Percentiles rank a stretch among this genome's conserved stretches.
Evolutionary conservation across 2,888 invertebrate genomes (phyloP).

Genomic region (Phortica magna): DNA sequence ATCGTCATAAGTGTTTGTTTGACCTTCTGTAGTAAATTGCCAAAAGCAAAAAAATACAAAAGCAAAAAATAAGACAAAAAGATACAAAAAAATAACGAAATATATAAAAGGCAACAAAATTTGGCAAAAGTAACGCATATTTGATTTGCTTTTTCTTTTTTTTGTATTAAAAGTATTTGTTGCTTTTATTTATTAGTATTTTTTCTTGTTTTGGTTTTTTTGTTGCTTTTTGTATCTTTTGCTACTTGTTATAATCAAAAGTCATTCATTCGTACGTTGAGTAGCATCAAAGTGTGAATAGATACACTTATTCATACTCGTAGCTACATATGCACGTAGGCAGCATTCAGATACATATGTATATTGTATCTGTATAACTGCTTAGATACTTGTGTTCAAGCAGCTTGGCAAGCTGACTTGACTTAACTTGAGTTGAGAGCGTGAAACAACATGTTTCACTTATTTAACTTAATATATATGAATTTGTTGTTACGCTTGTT

Average conservation of each 20-base stretch:
- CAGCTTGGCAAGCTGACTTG: constrained; percentile 44
- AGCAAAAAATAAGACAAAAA: too few relatives aligned
- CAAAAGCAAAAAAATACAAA: too few relatives aligned
- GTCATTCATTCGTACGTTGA: not conserved
- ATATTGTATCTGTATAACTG: constrained; percentile 55
- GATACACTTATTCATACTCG: too few relatives aligned
- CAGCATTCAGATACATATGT: constrained; percentile 32
- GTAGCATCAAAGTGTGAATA: not conserved
- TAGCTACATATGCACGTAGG: constrained; percentile 19
- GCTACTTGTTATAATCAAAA: not conserved
- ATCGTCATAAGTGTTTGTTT: too few relatives aligned
- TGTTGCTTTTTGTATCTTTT: not conserved
- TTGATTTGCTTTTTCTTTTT: too few relatives aligned
- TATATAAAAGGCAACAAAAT: too few relatives aligned
- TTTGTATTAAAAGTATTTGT: too few relatives aligned
- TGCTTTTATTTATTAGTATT: not conserved
- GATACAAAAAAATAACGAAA: too few relatives aligned
- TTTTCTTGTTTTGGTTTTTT: constrained; percentile 34
- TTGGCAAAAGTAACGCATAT: too few relatives aligned
- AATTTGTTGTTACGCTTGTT: constrained; percentile 31
- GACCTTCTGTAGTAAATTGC: too few relatives aligned
- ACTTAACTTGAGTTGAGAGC: constrained; percentile 53
- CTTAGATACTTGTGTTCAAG: constrained; percentile 52
- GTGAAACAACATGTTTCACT: constrained; percentile 59
- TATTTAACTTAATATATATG: constrained; percentile 37